These are phyloP conservation scores for Spinibarbus caldwelli DNA, from an alignment of 2,797 vertebrate genomes.

Conservation along the genomic window DNA sequence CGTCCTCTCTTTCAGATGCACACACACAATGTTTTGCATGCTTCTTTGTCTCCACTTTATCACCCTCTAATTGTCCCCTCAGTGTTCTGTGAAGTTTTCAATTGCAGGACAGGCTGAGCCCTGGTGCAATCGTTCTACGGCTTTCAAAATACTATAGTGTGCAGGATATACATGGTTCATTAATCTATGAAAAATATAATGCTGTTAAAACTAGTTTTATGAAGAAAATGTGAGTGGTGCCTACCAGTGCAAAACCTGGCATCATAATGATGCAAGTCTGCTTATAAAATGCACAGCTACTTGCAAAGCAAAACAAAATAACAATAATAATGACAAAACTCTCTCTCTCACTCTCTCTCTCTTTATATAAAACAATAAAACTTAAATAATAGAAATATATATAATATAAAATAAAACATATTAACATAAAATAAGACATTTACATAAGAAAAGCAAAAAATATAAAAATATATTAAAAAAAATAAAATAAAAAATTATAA, in stretches of 20 bases:
- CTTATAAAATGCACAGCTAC: not conserved
- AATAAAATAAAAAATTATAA: no score
- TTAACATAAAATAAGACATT: not conserved
- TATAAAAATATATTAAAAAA: not conserved
- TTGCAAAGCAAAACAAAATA: not conserved
- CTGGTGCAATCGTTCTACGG: not conserved
- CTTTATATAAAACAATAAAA: not conserved
- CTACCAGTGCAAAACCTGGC: not conserved
- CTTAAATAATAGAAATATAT: not conserved
- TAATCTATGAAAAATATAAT: not conserved
- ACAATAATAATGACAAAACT: not conserved
- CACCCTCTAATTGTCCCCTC: constrained; percentile 17
- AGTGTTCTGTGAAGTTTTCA: constrained; percentile 29
- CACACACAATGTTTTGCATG: not conserved
- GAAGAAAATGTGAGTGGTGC: not conserved
- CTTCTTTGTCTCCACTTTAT: constrained; percentile 1
- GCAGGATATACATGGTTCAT: not conserved
- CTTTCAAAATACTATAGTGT: not conserved
- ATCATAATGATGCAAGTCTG: not conserved
- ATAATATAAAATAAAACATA: not conserved
- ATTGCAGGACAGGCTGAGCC: constrained; percentile 2
- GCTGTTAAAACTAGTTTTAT: not conserved
- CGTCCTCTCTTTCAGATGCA: constrained; percentile 19
- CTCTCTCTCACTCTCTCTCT: no score
- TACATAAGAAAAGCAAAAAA: not conserved